Base-by-base conservation (phyloP, 2,113 vertebrate genomes). In the Rana temporaria region DNA sequence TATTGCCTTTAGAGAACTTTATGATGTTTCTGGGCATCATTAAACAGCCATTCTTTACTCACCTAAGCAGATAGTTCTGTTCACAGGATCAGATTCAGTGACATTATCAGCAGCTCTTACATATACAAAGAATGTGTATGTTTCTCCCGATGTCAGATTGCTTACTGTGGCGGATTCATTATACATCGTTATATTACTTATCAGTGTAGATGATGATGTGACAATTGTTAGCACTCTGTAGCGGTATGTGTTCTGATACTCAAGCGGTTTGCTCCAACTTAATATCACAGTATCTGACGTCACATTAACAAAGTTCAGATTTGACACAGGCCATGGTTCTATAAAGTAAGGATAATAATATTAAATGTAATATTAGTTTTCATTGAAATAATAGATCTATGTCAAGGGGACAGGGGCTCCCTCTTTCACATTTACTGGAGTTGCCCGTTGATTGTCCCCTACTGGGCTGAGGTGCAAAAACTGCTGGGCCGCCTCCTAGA, bases 31-130 rank as follows among this genome's bases (percentile, higher is more conserved):
- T 30, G 26, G 1, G 26, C 26, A 1, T 30, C 26, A 38, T 38
- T 38, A 38, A 38, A 38, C 7, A 38, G 4, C 4, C 34, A 38
- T 38, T 38, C 34, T 38, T 5, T 38, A 32, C 89, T 71, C 89
- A 95, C 95, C 84, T 88, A 93, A 96, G 86, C 91, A 95, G 11
- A 0, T 24, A 0, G 22, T 79, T 60, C 12, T 34, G 4, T 0
- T 1, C 20, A 0, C 1, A 16, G 88, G 16, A 0, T 0, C 53
- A 71, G 88, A 75, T 2, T 67, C 19, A 4, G 84, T 88, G 2
- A 53, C 4, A n/a, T 53, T 53, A 70, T 70, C 42, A 52, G 66
- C 32, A 20, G 66, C 66, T 22, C 32, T 48, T 68, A 18, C 42
- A 48, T 48, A 48, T 48, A 48, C 11, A 2, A 12, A 8, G 42